Conservation (phyloP, 2,888 invertebrate species). For the Globia sparganii region DNA sequence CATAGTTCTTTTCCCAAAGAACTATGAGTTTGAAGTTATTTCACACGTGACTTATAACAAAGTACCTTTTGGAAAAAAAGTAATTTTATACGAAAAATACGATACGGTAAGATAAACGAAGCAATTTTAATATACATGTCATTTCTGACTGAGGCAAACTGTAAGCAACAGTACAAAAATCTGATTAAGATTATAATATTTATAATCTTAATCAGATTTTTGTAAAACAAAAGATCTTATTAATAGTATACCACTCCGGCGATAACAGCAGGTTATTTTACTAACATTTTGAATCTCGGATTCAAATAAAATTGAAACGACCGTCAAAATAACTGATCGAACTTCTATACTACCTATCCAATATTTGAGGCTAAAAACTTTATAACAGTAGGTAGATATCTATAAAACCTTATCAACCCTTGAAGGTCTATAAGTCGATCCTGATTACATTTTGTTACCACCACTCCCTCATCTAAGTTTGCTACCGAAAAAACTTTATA, state of each 20-base stretch:
- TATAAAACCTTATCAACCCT: conserved; percentile 48
- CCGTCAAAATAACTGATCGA: conserved; percentile 11
- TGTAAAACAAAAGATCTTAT: neutral
- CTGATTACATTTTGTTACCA: conserved; percentile 52
- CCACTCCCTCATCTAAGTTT: conserved; percentile 31
- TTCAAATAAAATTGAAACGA: conserved; percentile 14
- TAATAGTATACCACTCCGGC: no score
- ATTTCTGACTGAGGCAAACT: neutral
- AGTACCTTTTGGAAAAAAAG: conserved; percentile 11
- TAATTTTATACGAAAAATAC: no score
- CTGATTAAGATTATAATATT: no score
- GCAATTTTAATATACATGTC: neutral
- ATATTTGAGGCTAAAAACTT: conserved; percentile 30
- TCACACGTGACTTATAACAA: conserved; percentile 28
- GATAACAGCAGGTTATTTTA: neutral
- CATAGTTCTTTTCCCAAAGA: conserved; percentile 48
- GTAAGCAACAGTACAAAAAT: no score
- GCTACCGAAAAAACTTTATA: conserved; percentile 37
- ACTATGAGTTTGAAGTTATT: conserved; percentile 12
- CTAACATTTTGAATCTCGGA: neutral
- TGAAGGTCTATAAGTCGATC: conserved; percentile 46
- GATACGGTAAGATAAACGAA: neutral
- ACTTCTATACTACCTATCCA: conserved; percentile 13
- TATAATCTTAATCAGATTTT: neutral
- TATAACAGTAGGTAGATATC: conserved; percentile 13